phyloP scores from a whole-genome alignment of 2,888 invertebrate species.

The Pammene fasciana region DNA sequence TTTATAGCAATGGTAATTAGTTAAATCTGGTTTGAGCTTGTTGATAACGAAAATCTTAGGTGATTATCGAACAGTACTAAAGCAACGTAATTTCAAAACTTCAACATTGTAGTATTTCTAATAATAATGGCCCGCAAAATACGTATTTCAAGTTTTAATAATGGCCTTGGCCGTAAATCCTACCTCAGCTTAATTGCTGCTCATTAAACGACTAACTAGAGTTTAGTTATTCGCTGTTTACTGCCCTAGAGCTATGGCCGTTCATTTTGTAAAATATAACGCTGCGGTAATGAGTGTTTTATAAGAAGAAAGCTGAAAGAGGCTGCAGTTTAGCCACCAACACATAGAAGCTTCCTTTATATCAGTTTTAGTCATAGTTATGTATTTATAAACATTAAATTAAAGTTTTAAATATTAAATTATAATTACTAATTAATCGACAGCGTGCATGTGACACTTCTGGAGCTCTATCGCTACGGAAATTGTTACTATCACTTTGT shows the following conservation, averaged over 20 bases:
- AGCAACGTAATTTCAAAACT: not conserved
- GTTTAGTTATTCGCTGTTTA: slow-evolving; percentile 35
- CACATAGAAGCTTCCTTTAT: too few relatives aligned
- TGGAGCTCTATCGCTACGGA: too few relatives aligned
- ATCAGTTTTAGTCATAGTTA: too few relatives aligned
- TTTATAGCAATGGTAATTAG: too few relatives aligned
- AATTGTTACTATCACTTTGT: too few relatives aligned
- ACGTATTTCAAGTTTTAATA: slow-evolving; percentile 28
- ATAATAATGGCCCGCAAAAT: slow-evolving; percentile 8
- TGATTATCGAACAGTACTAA: not conserved
- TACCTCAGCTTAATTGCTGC: slow-evolving; percentile 24
- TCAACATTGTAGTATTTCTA: slow-evolving; percentile 1
- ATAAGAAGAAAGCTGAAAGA: too few relatives aligned
- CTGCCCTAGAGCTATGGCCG: not conserved
- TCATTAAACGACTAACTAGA: slow-evolving; percentile 34
- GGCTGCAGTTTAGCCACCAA: too few relatives aligned
- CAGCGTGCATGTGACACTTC: too few relatives aligned
- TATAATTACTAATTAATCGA: too few relatives aligned
- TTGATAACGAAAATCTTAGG: not conserved
- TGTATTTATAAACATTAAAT: too few relatives aligned
- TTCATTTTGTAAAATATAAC: not conserved
- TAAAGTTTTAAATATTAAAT: too few relatives aligned
- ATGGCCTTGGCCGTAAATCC: slow-evolving; percentile 25
- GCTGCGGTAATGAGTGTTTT: not conserved
- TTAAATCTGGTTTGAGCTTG: too few relatives aligned